These are phyloP conservation scores for Oryzias curvinotus DNA, from an alignment of 2,113 vertebrate genomes.

Conservation along the genomic window DNA sequence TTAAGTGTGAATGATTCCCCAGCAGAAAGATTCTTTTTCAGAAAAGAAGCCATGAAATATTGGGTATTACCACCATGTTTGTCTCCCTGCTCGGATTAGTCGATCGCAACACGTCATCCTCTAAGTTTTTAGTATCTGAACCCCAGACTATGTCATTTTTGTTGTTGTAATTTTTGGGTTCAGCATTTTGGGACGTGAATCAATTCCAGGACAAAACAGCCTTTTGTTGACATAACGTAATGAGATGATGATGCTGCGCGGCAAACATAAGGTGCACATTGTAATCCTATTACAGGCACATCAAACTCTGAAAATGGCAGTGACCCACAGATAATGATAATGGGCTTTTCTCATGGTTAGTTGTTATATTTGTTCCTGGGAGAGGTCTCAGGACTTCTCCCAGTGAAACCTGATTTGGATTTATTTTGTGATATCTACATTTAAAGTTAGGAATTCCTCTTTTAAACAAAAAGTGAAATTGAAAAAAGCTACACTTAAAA, in stretches of 20 bases:
- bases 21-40: too few species aligned
- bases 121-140: conserved; percentile 19
- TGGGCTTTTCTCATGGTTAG: conserved; percentile 10
- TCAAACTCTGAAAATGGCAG: conserved; percentile 21
- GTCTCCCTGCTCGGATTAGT: conserved; percentile 1
- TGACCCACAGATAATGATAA: conserved; percentile 28
- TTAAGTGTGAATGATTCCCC: too few species aligned
- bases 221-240: conserved; percentile 29
- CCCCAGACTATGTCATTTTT: conserved; percentile 15
- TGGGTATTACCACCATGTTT: neutral
- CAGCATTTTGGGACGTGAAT: conserved; percentile 39
- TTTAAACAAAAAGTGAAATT: neutral
- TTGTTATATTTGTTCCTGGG: conserved; percentile 4
- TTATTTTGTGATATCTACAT: neutral
- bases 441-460: conserved; percentile 5
- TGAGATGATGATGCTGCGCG: conserved; percentile 34
- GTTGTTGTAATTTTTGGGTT: conserved; percentile 19
- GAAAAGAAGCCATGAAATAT: neutral
- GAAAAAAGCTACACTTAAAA: too few species aligned
- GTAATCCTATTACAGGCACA: conserved; percentile 46
- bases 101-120: conserved; percentile 8
- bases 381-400: neutral
- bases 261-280: conserved; percentile 22
- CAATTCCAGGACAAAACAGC: conserved; percentile 25
- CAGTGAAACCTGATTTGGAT: neutral